Evolutionary conservation across 2,113 vertebrate genomes (phyloP), one percentile per base, ranked within the genome.

Genomic region (Scomber colias): DNA sequence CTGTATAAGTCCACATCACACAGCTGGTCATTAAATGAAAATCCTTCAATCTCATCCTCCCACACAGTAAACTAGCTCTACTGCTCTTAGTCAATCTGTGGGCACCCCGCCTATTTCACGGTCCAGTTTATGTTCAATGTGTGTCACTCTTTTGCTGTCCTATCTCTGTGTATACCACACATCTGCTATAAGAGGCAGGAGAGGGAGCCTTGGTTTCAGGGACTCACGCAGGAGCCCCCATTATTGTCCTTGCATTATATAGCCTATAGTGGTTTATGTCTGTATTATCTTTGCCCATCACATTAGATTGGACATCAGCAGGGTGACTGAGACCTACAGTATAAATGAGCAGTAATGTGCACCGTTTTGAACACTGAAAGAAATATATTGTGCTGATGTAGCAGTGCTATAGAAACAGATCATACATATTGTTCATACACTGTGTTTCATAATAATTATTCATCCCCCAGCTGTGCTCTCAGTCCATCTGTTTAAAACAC

Each of bases 21-120:
- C 86, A 87, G 88, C 82, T 89, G 89, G 83, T 86, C 77, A 85
- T 90, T 89, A 87, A 92, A 89, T 73, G 77, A 85, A 84, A 90
- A 87, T 85, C 71, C 74, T 62, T 64, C 73, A 67, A 67, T 87
- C 77, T 86, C 86, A 17, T 78, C 67, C 62, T 64, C 83, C 40
- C 77, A 75, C 72, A 85, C 75, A 79, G 87, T 86, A 86, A 89
- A 85, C 83, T 59, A 59, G 66, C 84, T 85, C 71, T 45, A 56
- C 50, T 21, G 21, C 46, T 51, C 70, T 75, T 5, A 45, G 56
- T 62, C 77, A 86, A 79, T 87, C 71, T 85, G 65, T 61, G 57
- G 77, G 62, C 77, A 71, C 73, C 72, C 71, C 53, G 21, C 75
- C 74, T 82, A 86, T 84, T 87, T 85, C 90, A 92, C 53, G 62